A percentile compares a stretch with the other conserved stretches of the same genome.
These are phyloP conservation scores for Microtus agrestis DNA, from an alignment of 2,797 vertebrate genomes.

Conservation along the genomic window DNA sequence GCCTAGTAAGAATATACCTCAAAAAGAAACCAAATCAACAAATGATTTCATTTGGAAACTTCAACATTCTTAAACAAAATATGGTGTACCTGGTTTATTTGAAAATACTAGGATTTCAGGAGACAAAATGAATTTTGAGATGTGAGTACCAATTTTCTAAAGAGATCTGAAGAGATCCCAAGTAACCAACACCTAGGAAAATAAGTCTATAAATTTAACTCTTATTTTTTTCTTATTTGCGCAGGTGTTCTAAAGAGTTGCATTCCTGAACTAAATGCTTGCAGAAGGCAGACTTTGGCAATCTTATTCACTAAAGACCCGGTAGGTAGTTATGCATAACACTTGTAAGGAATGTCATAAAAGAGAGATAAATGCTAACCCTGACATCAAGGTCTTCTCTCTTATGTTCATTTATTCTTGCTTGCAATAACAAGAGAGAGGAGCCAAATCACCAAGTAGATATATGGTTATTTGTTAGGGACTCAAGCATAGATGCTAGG, in stretches of 20 bases:
- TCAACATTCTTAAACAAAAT: background rate
- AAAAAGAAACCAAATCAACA: background rate
- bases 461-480: background rate
- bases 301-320: background rate
- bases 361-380: background rate
- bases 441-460: background rate
- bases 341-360: background rate
- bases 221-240: background rate
- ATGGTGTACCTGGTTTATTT: background rate
- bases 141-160: background rate
- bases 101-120: background rate
- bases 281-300: background rate
- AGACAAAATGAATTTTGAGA: background rate
- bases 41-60: background rate
- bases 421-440: background rate
- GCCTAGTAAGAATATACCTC: background rate
- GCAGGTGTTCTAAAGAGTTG: background rate
- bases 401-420: background rate
- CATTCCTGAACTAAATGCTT: background rate
- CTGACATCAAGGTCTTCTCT: background rate
- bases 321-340: background rate
- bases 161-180: background rate
- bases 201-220: background rate
- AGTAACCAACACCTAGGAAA: background rate
- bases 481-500: background rate